Conservation (phyloP, 2,113 vertebrate genomes). For the Channa argus region DNA sequence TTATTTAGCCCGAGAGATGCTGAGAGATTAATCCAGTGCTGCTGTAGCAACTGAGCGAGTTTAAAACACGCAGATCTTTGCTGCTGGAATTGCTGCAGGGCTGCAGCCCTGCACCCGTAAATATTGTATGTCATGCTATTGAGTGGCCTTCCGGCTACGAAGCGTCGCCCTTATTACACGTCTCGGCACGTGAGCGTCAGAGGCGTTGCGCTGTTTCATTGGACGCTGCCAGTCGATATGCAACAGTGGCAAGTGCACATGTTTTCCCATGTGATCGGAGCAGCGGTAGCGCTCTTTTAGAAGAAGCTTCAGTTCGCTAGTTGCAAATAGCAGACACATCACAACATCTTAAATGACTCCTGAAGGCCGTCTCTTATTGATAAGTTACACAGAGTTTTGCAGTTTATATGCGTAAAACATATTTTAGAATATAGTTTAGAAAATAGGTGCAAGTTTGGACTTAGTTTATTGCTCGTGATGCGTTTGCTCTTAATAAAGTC, state of each 20-base stretch:
- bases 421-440: too few species aligned
- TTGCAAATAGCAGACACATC: too few species aligned
- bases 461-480: not conserved
- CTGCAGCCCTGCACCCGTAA: not conserved
- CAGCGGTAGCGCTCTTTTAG: fast-evolving
- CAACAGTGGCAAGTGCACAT: conserved; percentile 41
- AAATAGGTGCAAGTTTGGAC: too few species aligned
- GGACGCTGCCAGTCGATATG: not conserved
- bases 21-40: not conserved
- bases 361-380: too few species aligned
- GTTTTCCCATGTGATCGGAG: conserved; percentile 56
- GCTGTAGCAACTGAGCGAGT: not conserved
- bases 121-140: not conserved
- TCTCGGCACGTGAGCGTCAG: not conserved
- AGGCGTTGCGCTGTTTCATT: not conserved
- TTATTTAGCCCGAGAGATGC: too few species aligned
- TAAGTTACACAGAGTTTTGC: too few species aligned
- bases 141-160: not conserved
- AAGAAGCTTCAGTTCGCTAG: too few species aligned
- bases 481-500: conserved; percentile 2
- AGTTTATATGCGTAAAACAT: too few species aligned
- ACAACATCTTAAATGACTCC: too few species aligned
- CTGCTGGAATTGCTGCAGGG: not conserved
- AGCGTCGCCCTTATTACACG: not conserved
- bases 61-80: not conserved